phyloP scores from a whole-genome alignment of 2,113 vertebrate species.

The Equus quagga region DNA sequence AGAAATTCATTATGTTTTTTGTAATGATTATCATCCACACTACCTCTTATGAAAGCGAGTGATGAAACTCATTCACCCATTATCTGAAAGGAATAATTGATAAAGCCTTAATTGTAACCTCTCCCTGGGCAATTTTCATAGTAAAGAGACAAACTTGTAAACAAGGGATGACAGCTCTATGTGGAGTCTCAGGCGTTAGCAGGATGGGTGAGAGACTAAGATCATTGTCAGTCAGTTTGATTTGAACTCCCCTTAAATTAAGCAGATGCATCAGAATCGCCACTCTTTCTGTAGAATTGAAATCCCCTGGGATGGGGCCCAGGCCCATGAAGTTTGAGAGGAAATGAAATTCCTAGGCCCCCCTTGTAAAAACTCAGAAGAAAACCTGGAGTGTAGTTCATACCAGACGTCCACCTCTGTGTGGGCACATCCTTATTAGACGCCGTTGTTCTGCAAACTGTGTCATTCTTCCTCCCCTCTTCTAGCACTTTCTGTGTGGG shows the following conservation, averaged over 20 bases:
- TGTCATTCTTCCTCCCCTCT: too few relatives aligned
- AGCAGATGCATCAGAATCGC: background rate
- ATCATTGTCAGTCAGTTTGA: background rate
- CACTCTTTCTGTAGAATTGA: background rate
- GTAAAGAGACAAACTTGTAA: background rate
- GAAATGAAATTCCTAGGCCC: background rate
- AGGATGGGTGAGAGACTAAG: background rate
- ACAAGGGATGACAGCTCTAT: background rate
- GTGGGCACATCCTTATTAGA: background rate
- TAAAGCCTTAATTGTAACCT: background rate
- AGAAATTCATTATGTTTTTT: background rate
- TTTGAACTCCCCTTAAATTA: background rate
- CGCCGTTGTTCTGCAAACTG: background rate
- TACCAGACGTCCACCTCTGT: background rate
- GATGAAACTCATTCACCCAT: background rate
- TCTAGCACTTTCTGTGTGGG: background rate
- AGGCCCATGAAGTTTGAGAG: background rate
- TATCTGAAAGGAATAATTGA: conserved; percentile 5
- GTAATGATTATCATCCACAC: background rate
- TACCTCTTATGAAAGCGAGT: background rate
- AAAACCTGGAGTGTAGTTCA: background rate
- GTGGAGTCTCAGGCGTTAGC: background rate
- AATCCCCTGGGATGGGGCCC: background rate
- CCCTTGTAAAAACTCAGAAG: background rate
- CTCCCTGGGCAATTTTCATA: background rate